phyloP scores from a whole-genome alignment of 2,113 vertebrate genomes.

The Illadopsis cleaveri region DNA sequence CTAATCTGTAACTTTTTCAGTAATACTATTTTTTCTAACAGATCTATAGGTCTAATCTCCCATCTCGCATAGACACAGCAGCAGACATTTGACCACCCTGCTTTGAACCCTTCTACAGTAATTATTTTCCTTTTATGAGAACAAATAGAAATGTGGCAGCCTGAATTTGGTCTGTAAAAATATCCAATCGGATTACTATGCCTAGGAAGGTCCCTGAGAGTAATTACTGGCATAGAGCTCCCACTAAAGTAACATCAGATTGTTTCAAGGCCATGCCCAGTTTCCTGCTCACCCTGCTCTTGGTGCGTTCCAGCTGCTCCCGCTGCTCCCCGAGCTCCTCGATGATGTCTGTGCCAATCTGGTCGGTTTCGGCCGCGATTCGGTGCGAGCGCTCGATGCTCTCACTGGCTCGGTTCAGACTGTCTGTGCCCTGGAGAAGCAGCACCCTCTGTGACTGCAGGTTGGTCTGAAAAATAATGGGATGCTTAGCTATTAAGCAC shows the following conservation, averaged over 20 bases:
- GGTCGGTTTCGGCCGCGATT: constrained; percentile 88
- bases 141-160: neutral
- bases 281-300: constrained; percentile 81
- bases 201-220: neutral
- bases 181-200: accelerated
- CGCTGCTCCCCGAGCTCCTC: constrained; percentile 94
- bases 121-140: neutral
- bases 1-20: neutral
- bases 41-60: neutral
- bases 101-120: neutral
- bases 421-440: constrained; percentile 90
- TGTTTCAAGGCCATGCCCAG: neutral
- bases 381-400: constrained; percentile 92
- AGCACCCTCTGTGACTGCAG: constrained; percentile 87
- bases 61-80: neutral
- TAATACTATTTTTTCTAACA: neutral
- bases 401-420: constrained; percentile 85
- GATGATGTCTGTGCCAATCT: constrained; percentile 91
- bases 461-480: constrained; percentile 74
- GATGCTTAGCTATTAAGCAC: neutral
- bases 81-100: neutral
- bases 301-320: constrained; percentile 92
- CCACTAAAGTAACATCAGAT: accelerated
- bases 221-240: accelerated
- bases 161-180: neutral